Evolutionary conservation across 2,113 vertebrate genomes (phyloP).

Genomic region (Callaeas wilsoni): DNA sequence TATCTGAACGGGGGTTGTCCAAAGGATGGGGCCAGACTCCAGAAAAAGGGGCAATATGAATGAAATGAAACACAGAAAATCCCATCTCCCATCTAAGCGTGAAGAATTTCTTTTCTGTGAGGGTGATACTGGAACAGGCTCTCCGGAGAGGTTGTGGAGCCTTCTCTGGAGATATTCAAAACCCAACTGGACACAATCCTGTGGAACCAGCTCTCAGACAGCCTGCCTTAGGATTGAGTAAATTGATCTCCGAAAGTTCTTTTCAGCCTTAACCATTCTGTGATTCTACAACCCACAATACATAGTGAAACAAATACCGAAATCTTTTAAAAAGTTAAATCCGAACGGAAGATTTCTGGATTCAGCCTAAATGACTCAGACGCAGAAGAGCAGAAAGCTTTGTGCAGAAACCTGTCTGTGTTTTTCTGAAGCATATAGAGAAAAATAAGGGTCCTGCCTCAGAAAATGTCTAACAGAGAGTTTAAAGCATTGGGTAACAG

Average conservation of each 20-base stretch:
- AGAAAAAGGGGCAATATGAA: neutral
- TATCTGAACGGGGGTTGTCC: neutral
- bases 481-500: neutral
- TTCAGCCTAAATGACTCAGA: neutral
- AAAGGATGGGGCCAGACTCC: neutral
- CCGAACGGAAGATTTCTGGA: neutral
- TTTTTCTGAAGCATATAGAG: neutral
- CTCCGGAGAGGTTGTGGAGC: neutral
- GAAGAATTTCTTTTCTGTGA: neutral
- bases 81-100: too few species aligned
- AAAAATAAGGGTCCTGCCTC: neutral
- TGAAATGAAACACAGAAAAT: neutral
- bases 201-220: neutral
- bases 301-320: neutral
- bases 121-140: neutral
- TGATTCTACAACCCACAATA: neutral
- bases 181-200: fast-evolving
- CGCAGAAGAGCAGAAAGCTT: neutral
- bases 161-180: neutral
- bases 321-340: neutral
- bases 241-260: neutral
- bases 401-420: neutral
- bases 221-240: neutral
- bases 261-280: neutral
- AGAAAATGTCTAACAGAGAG: neutral